Base-by-base conservation (phyloP, 2,888 invertebrate species). In the Apamea anceps region DNA sequence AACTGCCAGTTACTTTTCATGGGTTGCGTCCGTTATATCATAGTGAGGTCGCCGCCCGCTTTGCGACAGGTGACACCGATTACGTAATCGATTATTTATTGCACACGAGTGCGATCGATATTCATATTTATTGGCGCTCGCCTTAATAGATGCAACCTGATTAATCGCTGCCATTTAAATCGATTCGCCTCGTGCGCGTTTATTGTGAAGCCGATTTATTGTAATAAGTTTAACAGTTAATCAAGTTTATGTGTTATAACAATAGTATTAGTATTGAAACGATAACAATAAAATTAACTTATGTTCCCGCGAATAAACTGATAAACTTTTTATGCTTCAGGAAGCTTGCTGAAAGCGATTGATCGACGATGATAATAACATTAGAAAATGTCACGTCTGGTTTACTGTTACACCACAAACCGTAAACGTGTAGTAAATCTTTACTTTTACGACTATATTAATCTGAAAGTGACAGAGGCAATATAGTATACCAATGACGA, bases 11-110 rank as follows among this genome's bases (percentile, higher is more conserved):
- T 86, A 84, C 85, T 89, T 87, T 85, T 87, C 87, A 87, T 87
- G 86, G 84, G 81, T 79, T 82, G 84, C 73, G 85, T 85, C 90
- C 89, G 91, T 90, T 90, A 90, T 88, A 79, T 90, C 88, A 89
- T 66, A 85, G 84, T 79, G 82, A 81, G 85, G 86, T 88, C 85
- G 80, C 79, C 82, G 87, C 48, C 81, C 81, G 76, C 84, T 88
- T 87, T 77, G 86, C 85, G 89, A 89, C 91, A 92, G 91, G 92
- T 92, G 93, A 91, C 93, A 93, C 89, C 91, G 87, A 91, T 92
- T 90, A 89, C 89, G 90, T 91, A 92, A 93, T 90, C 88, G 87
- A 90, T 90, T 90, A 90, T 88, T 90, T 88, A 85, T 89, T 88
- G 84, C 88, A 85, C 77, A 63, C 82, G 80, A 85, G 76, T 79